Base-by-base conservation (phyloP, 2,888 invertebrate species). In the Euzetes globulus region DNA sequence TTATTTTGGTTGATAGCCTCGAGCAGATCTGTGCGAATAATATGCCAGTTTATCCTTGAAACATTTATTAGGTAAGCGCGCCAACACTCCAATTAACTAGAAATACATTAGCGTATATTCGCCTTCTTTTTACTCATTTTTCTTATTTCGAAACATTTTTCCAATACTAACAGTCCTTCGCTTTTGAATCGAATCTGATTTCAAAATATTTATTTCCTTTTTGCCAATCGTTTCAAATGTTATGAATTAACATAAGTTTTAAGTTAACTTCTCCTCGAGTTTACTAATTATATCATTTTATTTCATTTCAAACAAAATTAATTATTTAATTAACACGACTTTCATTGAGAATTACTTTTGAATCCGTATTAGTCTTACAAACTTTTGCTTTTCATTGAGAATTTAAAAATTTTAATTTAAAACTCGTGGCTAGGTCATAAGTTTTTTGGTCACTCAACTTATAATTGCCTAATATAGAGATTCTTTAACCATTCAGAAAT, bases 11-110 rank as follows among this genome's bases (percentile, higher is more conserved):
- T 58, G 58, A 58, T 58, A 58, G 58, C 58, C 58, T 58, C 27
- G 29, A 58, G 58, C 27, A 58, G n/a, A 50, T 17, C 58, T 7
- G 58, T 27, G 25, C 6, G 27, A 58, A 58, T 58, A 58, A 25
- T 58, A 58, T 58, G 25, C 25, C 4, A 58, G 58, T 58, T 58
- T 58, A 58, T 58, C 58, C 58, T 58, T 58, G 58, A 58, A 58
- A 58, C 58, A 58, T 58, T 58, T 58, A 58, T 58, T 58, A 58
- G 58, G 58, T 58, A 58, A 58, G 58, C 58, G 52, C 52, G 58
- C 58, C 19, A 17, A 50, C 17, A 50, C 41, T 25, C 58, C 25
- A 58, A 58, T 58, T 58, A 58, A 58, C 58, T 58, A 27, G 27
- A 58, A 19, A 25, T 58, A 58, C 27, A 58, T 58, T 29, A 58